Percentiles rank a stretch among this genome's conserved stretches.
Conservation (phyloP, 2,888 invertebrate genomes). For the Dyspetes luteomarginatus region DNA sequence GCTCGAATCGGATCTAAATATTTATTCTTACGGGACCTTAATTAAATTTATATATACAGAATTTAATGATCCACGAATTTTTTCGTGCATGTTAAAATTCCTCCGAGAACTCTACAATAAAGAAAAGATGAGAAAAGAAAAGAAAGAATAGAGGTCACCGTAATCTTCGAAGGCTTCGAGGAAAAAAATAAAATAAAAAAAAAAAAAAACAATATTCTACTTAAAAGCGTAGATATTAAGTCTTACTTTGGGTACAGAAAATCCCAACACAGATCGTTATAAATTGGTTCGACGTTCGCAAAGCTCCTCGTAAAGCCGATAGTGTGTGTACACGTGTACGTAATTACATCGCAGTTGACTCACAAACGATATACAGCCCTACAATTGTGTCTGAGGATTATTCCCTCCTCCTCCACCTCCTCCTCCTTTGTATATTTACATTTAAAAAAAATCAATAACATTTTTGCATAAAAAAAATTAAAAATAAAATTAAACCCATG, state of each 20-base stretch:
- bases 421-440: too few species aligned
- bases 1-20: neutral
- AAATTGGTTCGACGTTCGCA: conserved; percentile 16
- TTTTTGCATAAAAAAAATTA: neutral
- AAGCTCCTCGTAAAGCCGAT: conserved; percentile 22
- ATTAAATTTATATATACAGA: conserved; percentile 7
- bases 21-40: neutral
- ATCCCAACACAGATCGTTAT: conserved; percentile 21
- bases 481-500: neutral
- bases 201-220: neutral
- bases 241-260: neutral
- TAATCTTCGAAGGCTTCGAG: neutral
- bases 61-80: conserved; percentile 18
- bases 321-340: conserved; percentile 25
- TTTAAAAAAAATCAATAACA: neutral
- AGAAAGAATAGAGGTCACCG: neutral
- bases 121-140: neutral
- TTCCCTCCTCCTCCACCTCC: too few species aligned
- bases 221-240: conserved; percentile 15
- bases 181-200: too few species aligned
- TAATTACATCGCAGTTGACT: conserved; percentile 28
- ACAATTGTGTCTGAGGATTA: too few species aligned
- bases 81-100: conserved; percentile 15
- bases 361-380: too few species aligned
- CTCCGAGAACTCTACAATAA: conserved; percentile 4